Conservation (phyloP, 2,113 vertebrate species). For the Hiodon alosoides region DNA sequence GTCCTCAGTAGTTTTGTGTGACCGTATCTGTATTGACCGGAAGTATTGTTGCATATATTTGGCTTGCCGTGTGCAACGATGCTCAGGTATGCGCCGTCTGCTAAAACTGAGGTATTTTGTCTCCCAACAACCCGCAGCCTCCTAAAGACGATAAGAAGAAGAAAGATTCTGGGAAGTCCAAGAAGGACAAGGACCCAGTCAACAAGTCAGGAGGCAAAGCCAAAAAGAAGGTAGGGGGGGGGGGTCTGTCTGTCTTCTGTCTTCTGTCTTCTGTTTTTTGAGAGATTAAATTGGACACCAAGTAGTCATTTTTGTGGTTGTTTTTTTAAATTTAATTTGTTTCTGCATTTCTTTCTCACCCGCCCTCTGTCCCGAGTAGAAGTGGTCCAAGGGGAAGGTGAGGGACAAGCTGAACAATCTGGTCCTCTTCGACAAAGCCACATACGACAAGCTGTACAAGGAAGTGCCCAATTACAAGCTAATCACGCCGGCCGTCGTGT, state of each 20-base stretch:
- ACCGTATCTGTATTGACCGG: no score
- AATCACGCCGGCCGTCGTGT: constrained; percentile 86
- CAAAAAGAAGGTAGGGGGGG: constrained; percentile 88
- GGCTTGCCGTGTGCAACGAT: no score
- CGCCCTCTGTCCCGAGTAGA: constrained; percentile 66
- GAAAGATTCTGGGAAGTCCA: constrained; percentile 89
- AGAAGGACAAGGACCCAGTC: constrained; percentile 95
- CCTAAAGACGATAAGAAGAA: constrained; percentile 96
- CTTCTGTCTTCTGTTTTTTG: no score
- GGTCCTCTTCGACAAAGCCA: constrained; percentile 75
- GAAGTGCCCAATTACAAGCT: constrained; percentile 80
- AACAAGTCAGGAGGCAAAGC: constrained; percentile 97
- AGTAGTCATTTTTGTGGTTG: no score
- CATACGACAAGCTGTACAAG: constrained; percentile 75
- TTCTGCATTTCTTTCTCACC: background rate
- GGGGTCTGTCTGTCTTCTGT: no score
- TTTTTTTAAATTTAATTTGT: background rate
- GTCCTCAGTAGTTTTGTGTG: no score
- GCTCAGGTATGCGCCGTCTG: no score
- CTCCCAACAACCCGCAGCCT: constrained; percentile 59
- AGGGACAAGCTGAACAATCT: constrained; percentile 83
- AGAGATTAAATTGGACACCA: no score
- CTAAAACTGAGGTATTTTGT: no score
- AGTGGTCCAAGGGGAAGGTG: constrained; percentile 99
- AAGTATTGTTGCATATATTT: no score